Base-by-base conservation (phyloP, 2,888 invertebrate genomes). In the Meteorus colon region DNA sequence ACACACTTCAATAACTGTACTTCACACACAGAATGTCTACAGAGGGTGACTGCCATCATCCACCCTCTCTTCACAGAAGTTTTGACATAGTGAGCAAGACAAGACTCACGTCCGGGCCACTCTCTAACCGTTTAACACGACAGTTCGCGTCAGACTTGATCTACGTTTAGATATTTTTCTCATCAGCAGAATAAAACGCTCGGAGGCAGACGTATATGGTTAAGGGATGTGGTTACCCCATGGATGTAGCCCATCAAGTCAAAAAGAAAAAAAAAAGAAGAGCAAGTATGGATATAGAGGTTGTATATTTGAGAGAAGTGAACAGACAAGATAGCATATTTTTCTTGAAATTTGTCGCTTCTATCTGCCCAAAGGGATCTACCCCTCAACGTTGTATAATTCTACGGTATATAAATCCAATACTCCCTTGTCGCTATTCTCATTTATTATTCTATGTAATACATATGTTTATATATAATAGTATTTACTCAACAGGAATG, bases 131-230 rank as follows among this genome's bases (percentile, higher is more conserved):
- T 85, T 86, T 85, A 85, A 85, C 84, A 83, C 85, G 86, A 84
- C 84, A 82, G 81, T 83, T 82, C 82, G 10, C 55, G 83, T 85
- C 84, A 83, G 83, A 81, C 81, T 84, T 88, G 88, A 89, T 89
- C 87, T 68, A 84, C 86, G 86, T 86, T 86, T 83, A 87, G 87
- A 88, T 87, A 87, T 88, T 88, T 89, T 88, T 88, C 87, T 87
- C 86, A 86, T 88, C 87, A 72, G 41, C 24, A 65, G 48, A 29
- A 68, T 48, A 68, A 59, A 34, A 51, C 59, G 37, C 19, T 55
- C 10, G 8, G 19, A 55, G 55, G n/a, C 55, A 19, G 19, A 55
- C 1, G 19, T 55, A 55, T 24, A 19, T 19, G 4, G 55, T 19
- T 19, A 19, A 55, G 19, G 55, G 55, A n/a, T 55, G n/a, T 48